Evolutionary conservation across 2,888 invertebrate species (phyloP), one percentile per base, ranked within the genome.

Genomic region (Rhaphigaster nebulosa): DNA sequence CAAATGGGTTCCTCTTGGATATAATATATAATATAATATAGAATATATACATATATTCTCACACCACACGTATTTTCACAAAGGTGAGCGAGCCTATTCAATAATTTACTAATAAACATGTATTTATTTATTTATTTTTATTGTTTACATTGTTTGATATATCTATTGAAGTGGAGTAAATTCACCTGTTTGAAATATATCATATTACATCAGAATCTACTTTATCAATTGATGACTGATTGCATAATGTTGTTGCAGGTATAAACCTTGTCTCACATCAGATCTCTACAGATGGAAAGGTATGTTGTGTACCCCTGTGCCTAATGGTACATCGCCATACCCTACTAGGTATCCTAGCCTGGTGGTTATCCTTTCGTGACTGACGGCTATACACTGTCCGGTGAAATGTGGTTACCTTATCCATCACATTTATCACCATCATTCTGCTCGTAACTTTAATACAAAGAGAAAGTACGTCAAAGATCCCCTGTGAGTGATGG

Each of bases 241-340:
- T 1, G 5, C 2, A 29, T 65, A 65, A 29, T 20, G 18, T 38
- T 76, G 38, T 38, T 76, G 5, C 70, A 76, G 70, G 70, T 76
- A 76, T 76, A 38, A 34, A 8, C 38, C 70, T 76, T 76, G 70
- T 76, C 70, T 76, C 70, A 76, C 70, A 38, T 20, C 34, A 76
- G 38, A 76, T 76, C 70, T 76, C 70, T 76, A 76, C 70, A 76
- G 34, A 13, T 15, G 18, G 38, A 38, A 38, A 38, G 70, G 70
- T 76, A 76, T 38, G 70, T 76, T 76, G 70, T 76, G 70, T 34
- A 76, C 34, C 23, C 34, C 20, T 8, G 6, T 15, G 34, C 4
- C 18, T 70, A 70, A 70, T 70, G 18, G 6, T 34, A 38, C 70
- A 38, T 76, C 38, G 20, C 20, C 34, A 23, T 20, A 34, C 70